Conservation (phyloP, 2,797 vertebrate species). For the Silurus lanzhouensis region DNA sequence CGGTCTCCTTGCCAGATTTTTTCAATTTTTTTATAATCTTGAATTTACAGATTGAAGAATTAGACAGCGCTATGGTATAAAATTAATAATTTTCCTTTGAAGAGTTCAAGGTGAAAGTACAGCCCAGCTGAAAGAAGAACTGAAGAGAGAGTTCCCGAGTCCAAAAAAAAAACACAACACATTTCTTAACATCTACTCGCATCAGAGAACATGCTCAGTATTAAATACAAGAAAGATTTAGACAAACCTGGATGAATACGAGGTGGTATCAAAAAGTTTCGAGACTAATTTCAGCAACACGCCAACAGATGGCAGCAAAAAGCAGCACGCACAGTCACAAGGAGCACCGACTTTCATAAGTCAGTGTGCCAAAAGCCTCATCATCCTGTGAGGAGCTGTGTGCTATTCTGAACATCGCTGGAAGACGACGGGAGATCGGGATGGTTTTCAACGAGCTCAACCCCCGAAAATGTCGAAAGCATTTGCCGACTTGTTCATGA, state of each 20-base stretch:
- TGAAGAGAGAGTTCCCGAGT: neutral
- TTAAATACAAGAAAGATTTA: neutral
- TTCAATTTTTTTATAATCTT: neutral
- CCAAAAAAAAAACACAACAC: neutral
- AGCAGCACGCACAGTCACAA: too few species aligned
- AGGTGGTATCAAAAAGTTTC: neutral
- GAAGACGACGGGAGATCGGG: too few species aligned
- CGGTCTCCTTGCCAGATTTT: neutral
- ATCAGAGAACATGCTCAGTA: neutral
- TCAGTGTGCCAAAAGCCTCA: too few species aligned
- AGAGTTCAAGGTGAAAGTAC: conserved; percentile 13
- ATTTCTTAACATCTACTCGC: neutral
- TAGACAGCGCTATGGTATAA: conserved; percentile 1
- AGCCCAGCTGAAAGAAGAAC: conserved; percentile 3
- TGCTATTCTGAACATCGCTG: too few species aligned
- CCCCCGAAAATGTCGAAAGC: too few species aligned
- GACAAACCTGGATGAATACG: neutral
- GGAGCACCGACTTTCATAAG: too few species aligned
- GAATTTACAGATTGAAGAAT: neutral
- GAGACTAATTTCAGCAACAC: too few species aligned
- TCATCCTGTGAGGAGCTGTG: too few species aligned
- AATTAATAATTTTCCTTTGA: conserved; percentile 29
- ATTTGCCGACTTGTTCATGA: too few species aligned
- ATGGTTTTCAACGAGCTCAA: too few species aligned
- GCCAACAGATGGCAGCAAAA: too few species aligned